Evolutionary conservation across 2,113 vertebrate genomes (phyloP).

Genomic region (Sander vitreus): DNA sequence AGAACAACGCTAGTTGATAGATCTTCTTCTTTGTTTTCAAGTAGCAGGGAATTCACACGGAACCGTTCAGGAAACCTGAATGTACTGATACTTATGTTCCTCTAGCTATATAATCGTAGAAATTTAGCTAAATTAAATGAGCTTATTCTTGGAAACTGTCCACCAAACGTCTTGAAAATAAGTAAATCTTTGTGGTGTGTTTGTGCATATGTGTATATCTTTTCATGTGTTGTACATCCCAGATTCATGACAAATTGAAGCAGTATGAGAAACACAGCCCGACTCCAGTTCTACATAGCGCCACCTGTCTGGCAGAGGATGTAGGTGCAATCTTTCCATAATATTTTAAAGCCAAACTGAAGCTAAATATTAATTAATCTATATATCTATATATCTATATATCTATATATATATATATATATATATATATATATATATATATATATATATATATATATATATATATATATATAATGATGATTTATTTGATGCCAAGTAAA

Average conservation of each 20-base stretch:
- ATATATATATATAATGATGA: too few species aligned
- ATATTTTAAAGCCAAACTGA: background rate
- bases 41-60: too few species aligned
- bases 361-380: background rate
- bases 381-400: too few species aligned
- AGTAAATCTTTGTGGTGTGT: background rate
- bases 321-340: slow-evolving; percentile 83
- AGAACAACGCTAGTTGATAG: too few species aligned
- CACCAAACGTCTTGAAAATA: background rate
- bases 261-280: slow-evolving; percentile 92
- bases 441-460: too few species aligned
- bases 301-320: slow-evolving; percentile 91
- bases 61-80: background rate
- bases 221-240: slow-evolving; percentile 18
- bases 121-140: background rate
- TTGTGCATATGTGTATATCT: background rate
- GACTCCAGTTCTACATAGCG: slow-evolving; percentile 91
- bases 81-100: background rate
- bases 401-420: too few species aligned
- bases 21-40: too few species aligned
- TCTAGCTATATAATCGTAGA: background rate
- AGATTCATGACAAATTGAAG: slow-evolving; percentile 95
- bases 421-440: too few species aligned
- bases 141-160: background rate
- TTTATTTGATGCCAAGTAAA: background rate